phyloP scores from a whole-genome alignment of 2,113 vertebrate species.

The Callionymus lyra region DNA sequence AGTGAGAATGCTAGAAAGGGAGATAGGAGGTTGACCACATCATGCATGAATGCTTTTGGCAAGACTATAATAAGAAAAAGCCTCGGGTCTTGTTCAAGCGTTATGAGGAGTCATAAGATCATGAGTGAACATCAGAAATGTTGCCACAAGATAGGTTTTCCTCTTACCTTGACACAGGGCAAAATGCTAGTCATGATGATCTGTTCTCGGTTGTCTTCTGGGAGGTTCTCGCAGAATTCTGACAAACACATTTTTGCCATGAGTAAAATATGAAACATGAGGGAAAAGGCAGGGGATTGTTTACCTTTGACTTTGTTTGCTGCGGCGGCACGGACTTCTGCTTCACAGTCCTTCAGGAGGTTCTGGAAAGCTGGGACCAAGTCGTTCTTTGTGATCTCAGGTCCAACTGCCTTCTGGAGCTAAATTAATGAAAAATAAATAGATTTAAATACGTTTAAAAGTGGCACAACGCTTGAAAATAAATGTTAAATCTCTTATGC shows the following conservation, averaged over 20 bases:
- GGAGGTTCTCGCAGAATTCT: conserved; percentile 89
- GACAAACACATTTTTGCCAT: conserved; percentile 2
- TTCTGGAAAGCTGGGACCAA: conserved; percentile 86
- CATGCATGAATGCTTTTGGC: neutral
- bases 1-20: no score
- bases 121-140: no score
- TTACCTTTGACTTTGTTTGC: conserved; percentile 87
- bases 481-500: no score
- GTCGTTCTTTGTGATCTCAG: conserved; percentile 83
- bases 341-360: conserved; percentile 85
- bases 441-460: neutral
- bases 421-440: conserved; percentile 28
- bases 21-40: neutral
- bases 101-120: conserved; percentile 1
- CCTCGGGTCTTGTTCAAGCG: conserved; percentile 1
- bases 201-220: conserved; percentile 76
- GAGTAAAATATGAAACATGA: neutral
- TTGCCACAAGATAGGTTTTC: neutral
- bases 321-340: conserved; percentile 81
- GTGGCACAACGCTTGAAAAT: no score
- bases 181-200: conserved; percentile 87
- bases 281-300: conserved; percentile 1
- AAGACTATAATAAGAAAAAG: conserved; percentile 10
- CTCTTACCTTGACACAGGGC: conserved; percentile 82
- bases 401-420: conserved; percentile 86